These are phyloP conservation scores for Urocitellus parryii DNA, from an alignment of 2,113 vertebrate species.

Conservation along the genomic window DNA sequence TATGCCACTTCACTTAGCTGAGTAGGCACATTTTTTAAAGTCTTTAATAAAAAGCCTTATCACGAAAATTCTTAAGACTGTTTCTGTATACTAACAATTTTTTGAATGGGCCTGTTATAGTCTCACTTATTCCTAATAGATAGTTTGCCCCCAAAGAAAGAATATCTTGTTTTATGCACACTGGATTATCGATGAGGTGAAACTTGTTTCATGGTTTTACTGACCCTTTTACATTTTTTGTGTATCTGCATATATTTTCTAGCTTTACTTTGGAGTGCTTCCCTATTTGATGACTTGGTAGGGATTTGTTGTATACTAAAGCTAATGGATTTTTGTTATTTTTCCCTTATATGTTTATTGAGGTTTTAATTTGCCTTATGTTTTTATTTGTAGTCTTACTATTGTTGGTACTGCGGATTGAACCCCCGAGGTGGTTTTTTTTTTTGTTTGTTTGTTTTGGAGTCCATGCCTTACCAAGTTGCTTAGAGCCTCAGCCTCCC, in stretches of 20 bases:
- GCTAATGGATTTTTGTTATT: background rate
- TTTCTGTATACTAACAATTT: background rate
- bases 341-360: background rate
- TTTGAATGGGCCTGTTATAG: background rate
- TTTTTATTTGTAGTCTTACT: background rate
- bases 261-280: background rate
- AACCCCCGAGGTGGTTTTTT: too few species aligned
- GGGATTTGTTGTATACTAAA: background rate
- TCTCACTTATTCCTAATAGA: background rate
- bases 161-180: background rate
- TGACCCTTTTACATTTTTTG: background rate
- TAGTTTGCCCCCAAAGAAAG: background rate
- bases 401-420: too few species aligned
- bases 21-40: too few species aligned
- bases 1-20: too few species aligned
- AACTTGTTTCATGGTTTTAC: too few species aligned
- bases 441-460: too few species aligned
- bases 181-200: background rate
- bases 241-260: background rate
- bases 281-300: background rate
- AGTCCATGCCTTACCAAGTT: too few species aligned
- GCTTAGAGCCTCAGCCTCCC: too few species aligned
- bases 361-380: constrained; percentile 17
- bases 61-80: background rate
- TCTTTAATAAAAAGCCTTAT: too few species aligned